Percentiles rank a stretch among this genome's conserved stretches.
Conservation (phyloP, 2,797 vertebrate species). For the Diplodus sargus region DNA sequence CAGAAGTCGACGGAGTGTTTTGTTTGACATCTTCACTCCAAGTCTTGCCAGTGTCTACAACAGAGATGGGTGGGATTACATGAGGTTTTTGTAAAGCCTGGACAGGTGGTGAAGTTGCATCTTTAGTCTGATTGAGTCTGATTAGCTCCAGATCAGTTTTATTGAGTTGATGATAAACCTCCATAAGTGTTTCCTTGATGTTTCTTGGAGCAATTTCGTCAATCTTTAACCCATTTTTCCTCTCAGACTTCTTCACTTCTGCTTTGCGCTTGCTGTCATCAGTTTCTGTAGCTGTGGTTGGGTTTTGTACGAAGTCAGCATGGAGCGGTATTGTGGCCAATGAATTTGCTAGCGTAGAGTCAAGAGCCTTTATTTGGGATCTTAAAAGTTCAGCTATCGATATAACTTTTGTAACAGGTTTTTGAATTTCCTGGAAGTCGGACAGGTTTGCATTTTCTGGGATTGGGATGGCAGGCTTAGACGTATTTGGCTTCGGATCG, state of each 20-base stretch:
- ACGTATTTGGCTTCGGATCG: background rate
- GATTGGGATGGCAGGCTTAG: background rate
- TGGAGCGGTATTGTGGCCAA: conserved; percentile 3
- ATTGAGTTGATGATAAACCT: conserved; percentile 59
- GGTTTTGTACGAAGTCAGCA: conserved; percentile 21
- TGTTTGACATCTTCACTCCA: conserved; percentile 15
- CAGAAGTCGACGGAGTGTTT: background rate
- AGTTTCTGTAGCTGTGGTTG: conserved; percentile 8
- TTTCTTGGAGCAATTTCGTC: conserved; percentile 34
- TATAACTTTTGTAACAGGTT: conserved; percentile 63
- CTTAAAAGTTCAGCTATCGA: conserved; percentile 77
- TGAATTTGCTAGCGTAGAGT: conserved; percentile 33
- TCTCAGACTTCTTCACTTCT: conserved; percentile 22
- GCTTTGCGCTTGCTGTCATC: conserved; percentile 18
- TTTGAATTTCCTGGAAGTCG: conserved; percentile 54
- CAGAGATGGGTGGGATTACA: conserved; percentile 56
- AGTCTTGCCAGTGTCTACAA: conserved; percentile 36
- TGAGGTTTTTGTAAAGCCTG: conserved; percentile 43
- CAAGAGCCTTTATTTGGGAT: conserved; percentile 74
- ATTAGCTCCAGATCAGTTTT: conserved; percentile 46
- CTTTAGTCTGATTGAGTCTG: conserved; percentile 13
- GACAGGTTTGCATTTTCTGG: conserved; percentile 18
- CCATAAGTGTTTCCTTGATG: conserved; percentile 61
- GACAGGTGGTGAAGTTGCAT: conserved; percentile 23
- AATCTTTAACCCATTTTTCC: background rate